Percentiles rank a stretch among this genome's conserved stretches.
These are phyloP conservation scores for Eupithecia dodoneata DNA, from an alignment of 2,888 invertebrate genomes.

Conservation along the genomic window DNA sequence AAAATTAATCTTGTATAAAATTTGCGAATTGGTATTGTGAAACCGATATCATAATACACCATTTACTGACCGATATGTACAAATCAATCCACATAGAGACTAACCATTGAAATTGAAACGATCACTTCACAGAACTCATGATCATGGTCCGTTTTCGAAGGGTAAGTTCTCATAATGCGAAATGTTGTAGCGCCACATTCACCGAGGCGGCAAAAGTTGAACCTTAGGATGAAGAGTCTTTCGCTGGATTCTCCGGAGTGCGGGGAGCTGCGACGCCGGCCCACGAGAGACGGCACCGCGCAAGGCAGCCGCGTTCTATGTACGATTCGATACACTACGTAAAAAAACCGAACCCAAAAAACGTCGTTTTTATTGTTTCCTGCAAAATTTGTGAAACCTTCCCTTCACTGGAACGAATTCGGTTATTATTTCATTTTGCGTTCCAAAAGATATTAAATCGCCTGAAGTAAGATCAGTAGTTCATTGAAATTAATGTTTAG, in stretches of 20 bases:
- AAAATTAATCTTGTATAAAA: background rate
- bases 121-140: constrained; percentile 38
- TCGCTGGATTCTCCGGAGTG: constrained; percentile 98
- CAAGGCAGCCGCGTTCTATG: constrained; percentile 86
- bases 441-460: background rate
- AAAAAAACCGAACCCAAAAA: constrained; percentile 69
- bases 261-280: constrained; percentile 90
- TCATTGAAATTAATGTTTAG: constrained; percentile 2
- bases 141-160: constrained; percentile 38
- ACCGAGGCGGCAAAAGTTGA: constrained; percentile 97
- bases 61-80: constrained; percentile 30
- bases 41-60: constrained; percentile 25
- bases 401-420: background rate
- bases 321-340: constrained; percentile 71
- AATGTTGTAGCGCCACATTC: constrained; percentile 95
- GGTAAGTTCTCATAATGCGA: constrained; percentile 70
- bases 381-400: background rate
- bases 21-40: constrained; percentile 27
- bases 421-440: background rate
- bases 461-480: background rate
- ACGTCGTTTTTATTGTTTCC: constrained; percentile 41
- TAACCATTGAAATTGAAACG: constrained; percentile 34
- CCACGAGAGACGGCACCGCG: constrained; percentile 73
- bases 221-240: constrained; percentile 98
- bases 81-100: constrained; percentile 31